These are phyloP conservation scores for Ia io DNA, from an alignment of 2,113 vertebrate genomes.

Conservation along the genomic window DNA sequence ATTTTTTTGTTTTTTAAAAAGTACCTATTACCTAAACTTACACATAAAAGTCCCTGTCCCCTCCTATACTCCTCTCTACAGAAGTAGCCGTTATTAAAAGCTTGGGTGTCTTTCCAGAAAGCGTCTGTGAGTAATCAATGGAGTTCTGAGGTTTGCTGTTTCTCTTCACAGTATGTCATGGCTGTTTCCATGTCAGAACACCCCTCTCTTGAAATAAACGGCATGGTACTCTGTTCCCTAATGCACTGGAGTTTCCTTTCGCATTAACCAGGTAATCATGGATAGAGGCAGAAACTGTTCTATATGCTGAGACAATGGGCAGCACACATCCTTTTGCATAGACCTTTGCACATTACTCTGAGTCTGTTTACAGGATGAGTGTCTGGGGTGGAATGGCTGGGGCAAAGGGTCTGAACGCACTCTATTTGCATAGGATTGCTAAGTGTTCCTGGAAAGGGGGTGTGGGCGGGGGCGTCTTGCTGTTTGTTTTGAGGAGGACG, in stretches of 20 bases:
- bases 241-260: neutral
- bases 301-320: fast-evolving
- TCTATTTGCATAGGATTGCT: neutral
- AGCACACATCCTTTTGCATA: neutral
- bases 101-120: neutral
- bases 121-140: neutral
- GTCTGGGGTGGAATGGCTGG: neutral
- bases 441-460: neutral
- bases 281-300: neutral
- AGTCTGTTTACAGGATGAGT: neutral
- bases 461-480: neutral
- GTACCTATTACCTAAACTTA: neutral
- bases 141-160: neutral
- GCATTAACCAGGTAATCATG: neutral
- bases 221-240: neutral
- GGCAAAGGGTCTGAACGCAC: neutral
- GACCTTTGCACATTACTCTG: neutral
- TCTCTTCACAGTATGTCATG: neutral
- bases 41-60: neutral
- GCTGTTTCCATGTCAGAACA: neutral
- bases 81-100: neutral
- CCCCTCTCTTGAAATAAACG: neutral
- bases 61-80: neutral
- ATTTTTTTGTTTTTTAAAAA: neutral
- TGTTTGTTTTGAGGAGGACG: neutral